phyloP scores from a whole-genome alignment of 2,797 vertebrate genomes.

The Glyptemys insculpta region DNA sequence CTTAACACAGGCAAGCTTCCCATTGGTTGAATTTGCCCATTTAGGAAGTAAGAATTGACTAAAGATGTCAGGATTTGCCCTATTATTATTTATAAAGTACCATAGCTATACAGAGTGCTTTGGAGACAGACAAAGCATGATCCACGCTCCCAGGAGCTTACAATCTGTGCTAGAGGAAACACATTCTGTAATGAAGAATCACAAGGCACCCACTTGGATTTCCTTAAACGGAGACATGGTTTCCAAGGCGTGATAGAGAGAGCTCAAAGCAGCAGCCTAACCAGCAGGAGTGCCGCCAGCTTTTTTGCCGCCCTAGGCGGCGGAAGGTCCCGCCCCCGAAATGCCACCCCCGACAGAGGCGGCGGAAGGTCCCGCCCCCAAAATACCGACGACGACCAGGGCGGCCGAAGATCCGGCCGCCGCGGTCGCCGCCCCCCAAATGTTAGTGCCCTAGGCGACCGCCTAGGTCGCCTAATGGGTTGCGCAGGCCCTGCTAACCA shows the following conservation, averaged over 20 bases:
- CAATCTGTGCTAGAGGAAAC: neutral
- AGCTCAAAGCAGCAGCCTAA: neutral
- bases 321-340: too few relatives aligned
- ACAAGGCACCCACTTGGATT: neutral
- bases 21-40: neutral
- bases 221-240: neutral
- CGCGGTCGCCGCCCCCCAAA: too few relatives aligned
- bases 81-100: neutral
- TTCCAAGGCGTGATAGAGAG: neutral
- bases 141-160: neutral
- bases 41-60: neutral
- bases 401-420: too few relatives aligned
- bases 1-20: neutral
- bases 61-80: neutral
- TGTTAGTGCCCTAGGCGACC: too few relatives aligned
- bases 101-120: neutral
- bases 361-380: too few relatives aligned
- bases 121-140: neutral
- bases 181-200: neutral
- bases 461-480: too few relatives aligned
- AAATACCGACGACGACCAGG: too few relatives aligned
- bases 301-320: too few relatives aligned
- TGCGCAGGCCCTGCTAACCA: too few relatives aligned
- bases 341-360: too few relatives aligned
- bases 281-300: too few relatives aligned